Evolutionary conservation across 2,888 invertebrate genomes (phyloP), one percentile per base, ranked within the genome.

Genomic region (Drosophila setosimentum): DNA sequence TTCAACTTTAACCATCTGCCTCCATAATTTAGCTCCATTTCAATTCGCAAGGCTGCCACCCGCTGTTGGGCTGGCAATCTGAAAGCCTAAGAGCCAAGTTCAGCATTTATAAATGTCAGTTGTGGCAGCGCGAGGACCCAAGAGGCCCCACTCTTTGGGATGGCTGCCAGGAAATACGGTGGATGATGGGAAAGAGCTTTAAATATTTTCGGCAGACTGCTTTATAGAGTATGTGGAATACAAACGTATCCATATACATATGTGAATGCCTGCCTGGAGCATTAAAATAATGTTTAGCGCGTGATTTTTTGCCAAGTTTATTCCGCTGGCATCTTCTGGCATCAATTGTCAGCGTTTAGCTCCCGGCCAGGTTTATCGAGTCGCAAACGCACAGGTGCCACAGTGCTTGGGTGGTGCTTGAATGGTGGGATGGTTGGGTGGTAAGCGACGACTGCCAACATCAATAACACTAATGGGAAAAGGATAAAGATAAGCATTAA

Each of bases 401-500:
- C 66, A 66, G 18, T 42, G 54, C 27, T 2, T 16, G 16, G 32
- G 16, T 45, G 27, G n/a, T 60, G 58, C 50, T 50, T 13, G 33
- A 21, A 3, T 32, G 32, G 18, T 50, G 16, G 33, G 24, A 10
- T 30, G 30, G 21, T 13, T 24, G 42, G 55, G n/a, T 61, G 57
- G 49, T 45, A 57, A 49, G 49, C 58, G 73, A 67, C 68, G 71
- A 69, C 84, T 85, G 81, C 86, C 89, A 82, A 83, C 89, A 89
- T 90, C 90, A 89, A 89, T 89, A 89, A 89, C 89, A 87, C 89
- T 89, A 89, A 89, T 90, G 87, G 90, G 82, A 87, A 88, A 89
- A 90, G 89, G 89, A 90, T 89, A 88, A 88, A 89, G 89, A 90
- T 89, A 89, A 89, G 89, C 90, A 88, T 87, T 85, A 90, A 89